Evolutionary conservation across 2,888 invertebrate genomes (phyloP).

Genomic region (Flexamia atlantica): DNA sequence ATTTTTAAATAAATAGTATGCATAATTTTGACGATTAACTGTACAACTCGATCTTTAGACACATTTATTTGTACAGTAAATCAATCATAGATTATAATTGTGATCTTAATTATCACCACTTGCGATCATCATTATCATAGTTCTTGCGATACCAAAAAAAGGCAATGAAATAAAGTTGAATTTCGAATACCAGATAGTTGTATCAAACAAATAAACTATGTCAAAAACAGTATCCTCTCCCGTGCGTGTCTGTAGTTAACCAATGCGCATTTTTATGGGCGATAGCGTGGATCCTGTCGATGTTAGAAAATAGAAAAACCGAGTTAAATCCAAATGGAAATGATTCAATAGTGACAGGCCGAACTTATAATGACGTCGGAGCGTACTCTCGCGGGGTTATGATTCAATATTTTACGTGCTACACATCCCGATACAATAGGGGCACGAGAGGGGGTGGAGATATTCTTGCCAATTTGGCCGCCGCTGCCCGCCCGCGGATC

Average conservation of each 20-base stretch:
- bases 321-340: conserved; percentile 31
- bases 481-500: conserved; percentile 42
- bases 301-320: conserved; percentile 34
- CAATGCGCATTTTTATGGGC: conserved; percentile 15
- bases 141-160: no score
- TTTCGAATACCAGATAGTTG: no score
- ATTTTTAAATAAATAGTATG: no score
- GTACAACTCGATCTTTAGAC: no score
- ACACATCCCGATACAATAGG: conserved; percentile 36
- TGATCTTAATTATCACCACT: no score
- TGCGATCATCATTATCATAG: no score
- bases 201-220: no score
- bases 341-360: neutral
- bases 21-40: no score
- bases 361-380: conserved; percentile 48
- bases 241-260: neutral
- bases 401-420: conserved; percentile 58
- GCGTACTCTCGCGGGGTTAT: conserved; percentile 34
- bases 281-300: conserved; percentile 2
- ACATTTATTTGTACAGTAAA: no score
- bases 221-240: no score
- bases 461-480: conserved; percentile 58
- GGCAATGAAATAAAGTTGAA: no score
- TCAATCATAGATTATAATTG: no score
- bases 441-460: conserved; percentile 5